These are phyloP conservation scores for Tetramorium parvispinum DNA, from an alignment of 1,140 invertebrate species.

Conservation along the genomic window DNA sequence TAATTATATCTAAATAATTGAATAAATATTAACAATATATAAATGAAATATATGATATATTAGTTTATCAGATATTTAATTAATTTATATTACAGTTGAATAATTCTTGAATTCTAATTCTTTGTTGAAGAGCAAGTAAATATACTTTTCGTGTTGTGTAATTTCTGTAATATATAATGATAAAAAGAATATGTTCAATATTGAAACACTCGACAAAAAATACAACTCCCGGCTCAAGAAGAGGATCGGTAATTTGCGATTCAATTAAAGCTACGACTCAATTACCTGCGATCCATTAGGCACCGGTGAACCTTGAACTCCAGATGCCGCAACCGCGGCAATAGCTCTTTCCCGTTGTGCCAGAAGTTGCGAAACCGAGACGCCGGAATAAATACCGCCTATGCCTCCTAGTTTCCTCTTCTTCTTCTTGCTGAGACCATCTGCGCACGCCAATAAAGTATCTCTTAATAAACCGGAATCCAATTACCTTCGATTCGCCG, in stretches of 20 bases:
- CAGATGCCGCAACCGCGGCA: conserved; percentile 77
- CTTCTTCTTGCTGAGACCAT: conserved; percentile 88
- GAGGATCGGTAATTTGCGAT: not conserved
- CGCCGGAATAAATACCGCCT: conserved; percentile 86
- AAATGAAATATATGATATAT: not conserved
- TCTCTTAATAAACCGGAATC: conserved; percentile 57
- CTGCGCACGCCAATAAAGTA: conserved; percentile 80
- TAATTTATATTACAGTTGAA: not conserved
- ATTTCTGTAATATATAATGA: not conserved
- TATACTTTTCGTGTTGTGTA: not conserved
- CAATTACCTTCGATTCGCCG: conserved; percentile 53
- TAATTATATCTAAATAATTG: conserved; percentile 4
- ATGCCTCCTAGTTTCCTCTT: conserved; percentile 88
- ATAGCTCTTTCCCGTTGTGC: conserved; percentile 87
- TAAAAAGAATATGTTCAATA: not conserved
- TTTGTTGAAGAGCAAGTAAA: not conserved
- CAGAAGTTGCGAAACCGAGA: conserved; percentile 89
- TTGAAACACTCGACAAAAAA: not conserved
- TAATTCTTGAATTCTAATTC: not conserved
- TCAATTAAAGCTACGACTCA: conserved; percentile 62
- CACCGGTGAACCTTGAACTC: conserved; percentile 77
- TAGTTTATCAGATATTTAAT: not conserved
- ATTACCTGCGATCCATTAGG: conserved; percentile 83
- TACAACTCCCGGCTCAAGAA: not conserved
- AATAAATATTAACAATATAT: not conserved